These are phyloP conservation scores for Meloidogyne exigua DNA, from an alignment of 1,140 invertebrate genomes.

Conservation along the genomic window DNA sequence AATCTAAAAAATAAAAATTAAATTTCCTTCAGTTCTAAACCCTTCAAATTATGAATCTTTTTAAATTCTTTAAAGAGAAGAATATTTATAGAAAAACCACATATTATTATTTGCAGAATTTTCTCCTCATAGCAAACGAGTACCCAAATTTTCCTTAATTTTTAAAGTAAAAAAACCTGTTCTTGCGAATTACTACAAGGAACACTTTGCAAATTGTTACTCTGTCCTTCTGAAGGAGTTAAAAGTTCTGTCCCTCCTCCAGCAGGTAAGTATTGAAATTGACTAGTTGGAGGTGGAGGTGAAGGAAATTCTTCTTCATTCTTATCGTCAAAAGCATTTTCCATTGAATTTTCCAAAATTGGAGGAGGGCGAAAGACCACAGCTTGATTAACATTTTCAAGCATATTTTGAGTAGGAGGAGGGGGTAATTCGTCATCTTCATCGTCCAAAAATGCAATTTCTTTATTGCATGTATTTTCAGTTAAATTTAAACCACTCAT, in stretches of 20 bases:
- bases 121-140: no score
- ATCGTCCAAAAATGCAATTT: constrained; percentile 28
- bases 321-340: not conserved
- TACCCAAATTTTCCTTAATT: not conserved
- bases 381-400: not conserved
- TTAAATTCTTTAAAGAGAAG: no score
- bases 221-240: not conserved
- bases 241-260: not conserved
- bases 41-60: no score
- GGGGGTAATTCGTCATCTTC: constrained; percentile 47
- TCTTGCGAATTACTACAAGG: not conserved
- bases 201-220: not conserved
- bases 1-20: not conserved
- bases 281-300: not conserved
- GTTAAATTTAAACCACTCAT: not conserved
- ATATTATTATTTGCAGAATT: no score
- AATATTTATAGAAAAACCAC: no score
- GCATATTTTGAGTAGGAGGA: constrained; percentile 35
- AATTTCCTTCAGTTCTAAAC: no score
- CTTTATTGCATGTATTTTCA: not conserved
- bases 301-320: not conserved
- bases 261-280: constrained; percentile 13
- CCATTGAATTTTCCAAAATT: not conserved
- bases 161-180: not conserved
- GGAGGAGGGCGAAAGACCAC: constrained; percentile 19